Percentiles rank a stretch among this genome's conserved stretches.
Conservation (phyloP, 1,140 invertebrate species). For the Bombus confusus region DNA sequence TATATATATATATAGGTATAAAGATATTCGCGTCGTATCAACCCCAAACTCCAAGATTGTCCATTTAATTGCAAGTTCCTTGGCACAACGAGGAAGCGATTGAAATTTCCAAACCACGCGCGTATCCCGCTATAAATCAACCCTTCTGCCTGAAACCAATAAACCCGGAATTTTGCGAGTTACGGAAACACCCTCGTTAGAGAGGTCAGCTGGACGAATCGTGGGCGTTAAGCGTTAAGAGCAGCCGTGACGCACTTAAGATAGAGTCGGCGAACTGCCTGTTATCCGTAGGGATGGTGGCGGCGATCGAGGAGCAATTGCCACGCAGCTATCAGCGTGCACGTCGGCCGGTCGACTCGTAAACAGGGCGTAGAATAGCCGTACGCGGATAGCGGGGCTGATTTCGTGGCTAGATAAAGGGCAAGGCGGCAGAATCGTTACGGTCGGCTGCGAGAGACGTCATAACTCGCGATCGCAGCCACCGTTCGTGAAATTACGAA, state of each 20-base stretch:
- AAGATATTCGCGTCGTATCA: too few species aligned
- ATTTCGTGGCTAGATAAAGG: constrained; percentile 57
- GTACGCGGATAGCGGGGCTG: constrained; percentile 53
- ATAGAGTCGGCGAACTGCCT: neutral
- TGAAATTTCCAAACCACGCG: too few species aligned
- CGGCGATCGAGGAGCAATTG: constrained; percentile 59
- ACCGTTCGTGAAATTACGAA: constrained; percentile 56
- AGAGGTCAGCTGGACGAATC: neutral
- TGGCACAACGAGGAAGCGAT: too few species aligned
- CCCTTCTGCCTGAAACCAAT: neutral
- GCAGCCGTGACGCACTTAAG: constrained; percentile 19
- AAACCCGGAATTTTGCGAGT: neutral
- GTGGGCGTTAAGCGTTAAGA: constrained; percentile 22
- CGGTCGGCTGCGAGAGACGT: constrained; percentile 48
- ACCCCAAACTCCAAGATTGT: too few species aligned
- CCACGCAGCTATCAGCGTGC: constrained; percentile 52
- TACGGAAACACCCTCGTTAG: neutral
- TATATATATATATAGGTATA: too few species aligned
- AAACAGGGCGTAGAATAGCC: constrained; percentile 55
- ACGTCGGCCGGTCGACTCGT: constrained; percentile 55
- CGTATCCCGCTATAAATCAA: neutral
- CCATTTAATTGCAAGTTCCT: too few species aligned
- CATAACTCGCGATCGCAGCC: constrained; percentile 58
- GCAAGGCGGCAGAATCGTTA: constrained; percentile 47
- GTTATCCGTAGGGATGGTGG: constrained; percentile 32